phyloP scores from a whole-genome alignment of 2,113 vertebrate species.

The Salvelinus namaycush region DNA sequence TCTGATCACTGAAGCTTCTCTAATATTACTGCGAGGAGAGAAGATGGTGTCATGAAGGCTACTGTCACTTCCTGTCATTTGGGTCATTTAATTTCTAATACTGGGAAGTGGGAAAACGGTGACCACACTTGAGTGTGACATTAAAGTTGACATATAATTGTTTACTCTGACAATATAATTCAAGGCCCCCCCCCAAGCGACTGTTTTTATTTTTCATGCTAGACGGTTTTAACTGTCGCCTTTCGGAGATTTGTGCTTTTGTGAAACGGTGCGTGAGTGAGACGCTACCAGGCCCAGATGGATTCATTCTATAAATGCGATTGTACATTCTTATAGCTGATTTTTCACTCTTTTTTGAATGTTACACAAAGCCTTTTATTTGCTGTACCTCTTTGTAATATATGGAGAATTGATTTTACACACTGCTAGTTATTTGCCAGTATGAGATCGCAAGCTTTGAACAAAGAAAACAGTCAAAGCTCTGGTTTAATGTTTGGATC shows the following conservation, averaged over 20 bases:
- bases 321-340: neutral
- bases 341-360: neutral
- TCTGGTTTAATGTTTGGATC: constrained; percentile 52
- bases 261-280: neutral
- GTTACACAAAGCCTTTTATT: neutral
- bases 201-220: constrained; percentile 13
- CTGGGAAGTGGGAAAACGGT: neutral
- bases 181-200: constrained; percentile 2
- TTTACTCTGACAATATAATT: constrained; percentile 20
- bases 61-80: constrained; percentile 26
- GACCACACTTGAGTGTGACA: neutral
- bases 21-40: constrained; percentile 41
- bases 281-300: neutral
- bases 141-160: constrained; percentile 20
- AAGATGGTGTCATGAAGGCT: constrained; percentile 32
- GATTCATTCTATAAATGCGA: neutral
- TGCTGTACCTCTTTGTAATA: constrained; percentile 10
- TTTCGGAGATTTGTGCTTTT: neutral
- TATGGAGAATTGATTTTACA: constrained; percentile 47
- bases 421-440: constrained; percentile 46
- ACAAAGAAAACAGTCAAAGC: constrained; percentile 36
- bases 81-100: neutral
- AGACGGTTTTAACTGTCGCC: neutral
- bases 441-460: constrained; percentile 37
- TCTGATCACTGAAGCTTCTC: constrained; percentile 41